Percentiles rank a stretch among this genome's conserved stretches.
Conservation (phyloP, 2,113 vertebrate species). For the Cyphomyrus discorhynchus region DNA sequence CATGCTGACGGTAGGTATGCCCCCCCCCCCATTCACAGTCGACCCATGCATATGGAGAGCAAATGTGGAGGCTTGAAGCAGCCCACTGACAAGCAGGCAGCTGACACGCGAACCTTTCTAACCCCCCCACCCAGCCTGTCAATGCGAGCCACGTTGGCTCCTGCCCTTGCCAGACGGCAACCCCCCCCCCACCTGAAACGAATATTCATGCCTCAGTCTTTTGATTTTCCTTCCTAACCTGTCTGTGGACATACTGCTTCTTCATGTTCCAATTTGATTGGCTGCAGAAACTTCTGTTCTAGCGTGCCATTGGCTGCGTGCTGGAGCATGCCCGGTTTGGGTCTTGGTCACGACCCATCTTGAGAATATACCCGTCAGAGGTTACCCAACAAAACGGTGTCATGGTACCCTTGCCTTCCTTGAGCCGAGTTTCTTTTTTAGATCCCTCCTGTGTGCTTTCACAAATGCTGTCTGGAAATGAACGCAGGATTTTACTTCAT, state of each 20-base stretch:
- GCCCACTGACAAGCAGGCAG: slow-evolving; percentile 60
- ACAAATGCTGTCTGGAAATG: background rate
- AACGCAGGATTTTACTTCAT: background rate
- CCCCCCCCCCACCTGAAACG: slow-evolving; percentile 49
- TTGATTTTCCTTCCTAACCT: background rate
- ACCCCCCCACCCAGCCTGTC: slow-evolving; percentile 32
- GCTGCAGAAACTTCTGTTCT: background rate
- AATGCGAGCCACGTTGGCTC: slow-evolving; percentile 64
- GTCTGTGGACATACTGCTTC: background rate
- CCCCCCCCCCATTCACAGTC: background rate
- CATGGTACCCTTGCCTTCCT: background rate
- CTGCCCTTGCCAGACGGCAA: slow-evolving; percentile 57
- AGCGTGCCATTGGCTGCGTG: background rate
- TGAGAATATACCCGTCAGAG: background rate
- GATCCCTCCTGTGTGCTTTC: background rate
- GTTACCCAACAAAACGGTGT: background rate
- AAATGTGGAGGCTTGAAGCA: slow-evolving; percentile 62
- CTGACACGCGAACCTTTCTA: slow-evolving; percentile 45
- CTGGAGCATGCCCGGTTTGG: background rate
- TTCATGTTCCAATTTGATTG: background rate
- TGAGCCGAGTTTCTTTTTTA: background rate
- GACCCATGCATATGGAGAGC: slow-evolving; percentile 45
- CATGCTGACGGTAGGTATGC: background rate
- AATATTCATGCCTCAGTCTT: slow-evolving; percentile 25
- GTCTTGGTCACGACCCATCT: background rate